These are phyloP conservation scores for Pica pica DNA, from an alignment of 2,113 vertebrate genomes.

Conservation along the genomic window DNA sequence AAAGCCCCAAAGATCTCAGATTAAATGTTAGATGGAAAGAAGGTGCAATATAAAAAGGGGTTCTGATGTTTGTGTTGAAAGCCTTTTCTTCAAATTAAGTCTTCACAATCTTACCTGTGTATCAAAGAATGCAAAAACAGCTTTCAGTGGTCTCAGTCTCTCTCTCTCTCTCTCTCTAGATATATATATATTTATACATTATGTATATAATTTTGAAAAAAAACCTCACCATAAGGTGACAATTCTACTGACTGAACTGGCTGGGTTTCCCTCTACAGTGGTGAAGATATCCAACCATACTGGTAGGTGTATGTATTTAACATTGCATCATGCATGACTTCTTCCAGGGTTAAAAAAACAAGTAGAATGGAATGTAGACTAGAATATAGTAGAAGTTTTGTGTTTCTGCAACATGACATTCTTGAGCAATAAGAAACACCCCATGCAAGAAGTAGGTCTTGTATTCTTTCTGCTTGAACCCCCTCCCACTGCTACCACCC, in stretches of 20 bases:
- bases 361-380: background rate
- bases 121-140: background rate
- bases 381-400: background rate
- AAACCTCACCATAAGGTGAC: background rate
- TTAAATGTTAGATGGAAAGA: background rate
- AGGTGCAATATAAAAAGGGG: background rate
- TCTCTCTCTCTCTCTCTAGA: background rate
- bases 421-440: background rate
- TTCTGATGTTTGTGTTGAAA: background rate
- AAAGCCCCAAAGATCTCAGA: background rate
- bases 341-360: background rate
- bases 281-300: background rate
- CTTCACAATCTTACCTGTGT: background rate
- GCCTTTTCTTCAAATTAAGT: background rate
- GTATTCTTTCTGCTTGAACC: background rate
- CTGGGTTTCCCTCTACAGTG: background rate
- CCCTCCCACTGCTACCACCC: fast-evolving
- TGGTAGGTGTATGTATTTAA: background rate
- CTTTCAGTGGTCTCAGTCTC: background rate
- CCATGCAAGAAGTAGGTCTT: background rate
- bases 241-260: background rate
- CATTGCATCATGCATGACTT: background rate
- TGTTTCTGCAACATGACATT: background rate
- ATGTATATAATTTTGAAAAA: background rate
- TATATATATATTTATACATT: background rate